Base-by-base conservation (phyloP, 2,113 vertebrate genomes). In the Cyprinodon tularosa region DNA sequence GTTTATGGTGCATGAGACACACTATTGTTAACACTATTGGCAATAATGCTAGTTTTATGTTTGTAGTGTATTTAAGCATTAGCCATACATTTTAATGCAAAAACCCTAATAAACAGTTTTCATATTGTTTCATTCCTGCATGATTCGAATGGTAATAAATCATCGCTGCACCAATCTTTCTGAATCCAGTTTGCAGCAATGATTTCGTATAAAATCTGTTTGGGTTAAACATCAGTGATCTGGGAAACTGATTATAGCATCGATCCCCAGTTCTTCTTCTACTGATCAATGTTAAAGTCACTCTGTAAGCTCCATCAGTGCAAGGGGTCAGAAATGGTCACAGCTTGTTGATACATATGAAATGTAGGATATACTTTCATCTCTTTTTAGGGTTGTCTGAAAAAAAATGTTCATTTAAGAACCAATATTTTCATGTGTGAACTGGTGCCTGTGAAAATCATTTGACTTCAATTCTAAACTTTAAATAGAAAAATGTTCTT, bases 281-380 rank as follows among this genome's bases (percentile, higher is more conserved):
- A 13, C 78, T 78, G 70, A 86, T 88, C 85, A 70, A 77, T 86
- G 66, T 65, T 73, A 59, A 66, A 62, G 81, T 70, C 72, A 81
- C 83, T 84, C 72, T 66, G 62, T 45, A n/a, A 17, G 57, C 57
- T 84, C 66, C 67, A 59, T 72, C 63, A 47, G 65, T n/a, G 61
- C 2, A 40, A 78, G 64, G 87, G 84, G 81, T 87, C 78, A 84
- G 68, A 47, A 73, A 66, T 78, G 60, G 68, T 53, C 36, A 12
- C 12, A 59, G 12, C 12, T 44, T 15, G n/a, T 84, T 68, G 61
- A 61, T 82, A 62, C n/a, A 72, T 62, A 62, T 61, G n/a, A 60
- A 38, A 72, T 48, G 12, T 60, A 20, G 5, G 14, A 40, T 37
- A 17, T 1, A 10, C 15, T 15, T 63, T 39, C 39, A 14, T 63